Evolutionary conservation across 2,113 vertebrate genomes (phyloP), one percentile per base, ranked within the genome.

Genomic region (Loxodonta africana): DNA sequence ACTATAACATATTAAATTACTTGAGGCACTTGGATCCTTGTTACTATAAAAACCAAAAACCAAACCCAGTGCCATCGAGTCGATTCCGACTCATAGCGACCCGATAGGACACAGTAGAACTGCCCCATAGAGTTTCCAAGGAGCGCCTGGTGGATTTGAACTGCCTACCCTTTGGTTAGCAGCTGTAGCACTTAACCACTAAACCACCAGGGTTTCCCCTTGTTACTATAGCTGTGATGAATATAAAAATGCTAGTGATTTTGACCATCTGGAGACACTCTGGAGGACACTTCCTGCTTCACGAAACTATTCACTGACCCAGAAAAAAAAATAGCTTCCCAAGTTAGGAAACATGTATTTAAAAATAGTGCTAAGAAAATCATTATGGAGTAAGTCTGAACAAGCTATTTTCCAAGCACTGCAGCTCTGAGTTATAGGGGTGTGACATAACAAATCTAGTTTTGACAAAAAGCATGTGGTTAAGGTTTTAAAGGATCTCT

Each of bases 321-420:
- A 95, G 83, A 67, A 94, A 74, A 69, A 44, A 44, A 82, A 90
- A 88, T 12, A 83, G 30, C 62, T 94, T 94, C 18, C 77, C 25
- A 93, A 93, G 41, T 80, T 90, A 71, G 51, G 48, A 95, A 96
- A 91, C 28, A 87, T 60, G 30, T 30, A 78, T 88, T 94, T 95
- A 85, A 96, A 97, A 97, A 95, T 83, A 95, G 84, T 88, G 46
- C 53, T 83, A 83, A 96, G 83, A 89, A 95, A 95, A 85, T 95
- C 33, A 91, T 91, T 88, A 90, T 21, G 20, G 78, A 41, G 41
- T 71, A 94, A 76, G 82, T 91, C 87, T 97, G 87, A 95, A 92
- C 48, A 97, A 96, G 20, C 41, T 90, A 41, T 92, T 96, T 95
- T 69, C 69, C 51, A 71, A 76, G 33, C 73, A 76, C 41, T 28